Percentiles rank a stretch among this genome's conserved stretches.
Evolutionary conservation across 2,888 invertebrate species (phyloP).

Genomic region (Rhyacophila evoluta): DNA sequence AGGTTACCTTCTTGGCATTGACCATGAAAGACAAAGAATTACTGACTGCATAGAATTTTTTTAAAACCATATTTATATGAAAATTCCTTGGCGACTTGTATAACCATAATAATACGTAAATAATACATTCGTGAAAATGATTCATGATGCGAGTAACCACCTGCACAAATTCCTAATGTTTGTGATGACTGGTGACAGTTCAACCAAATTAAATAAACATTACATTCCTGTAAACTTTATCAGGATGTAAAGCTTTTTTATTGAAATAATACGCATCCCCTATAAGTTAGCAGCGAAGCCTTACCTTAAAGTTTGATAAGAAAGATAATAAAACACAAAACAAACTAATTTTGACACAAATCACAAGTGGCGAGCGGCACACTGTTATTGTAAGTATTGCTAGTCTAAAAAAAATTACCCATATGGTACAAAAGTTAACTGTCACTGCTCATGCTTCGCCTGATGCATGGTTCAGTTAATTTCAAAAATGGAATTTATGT

Average conservation of each 20-base stretch:
- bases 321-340: conserved; percentile 46
- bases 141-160: conserved; percentile 40
- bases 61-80: too few species aligned
- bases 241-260: neutral
- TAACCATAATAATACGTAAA: conserved; percentile 26
- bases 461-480: too few species aligned
- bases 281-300: neutral
- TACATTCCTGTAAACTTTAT: neutral
- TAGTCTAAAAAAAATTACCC: neutral
- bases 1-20: neutral
- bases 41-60: neutral
- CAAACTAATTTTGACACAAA: conserved; percentile 52
- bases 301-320: conserved; percentile 32
- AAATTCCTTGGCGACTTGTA: neutral
- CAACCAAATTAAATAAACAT: neutral
- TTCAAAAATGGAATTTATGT: too few species aligned
- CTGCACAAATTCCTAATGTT: conserved; percentile 41
- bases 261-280: neutral
- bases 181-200: conserved; percentile 46
- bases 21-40: conserved; percentile 2
- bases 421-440: too few species aligned
- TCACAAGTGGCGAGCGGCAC: conserved; percentile 50
- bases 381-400: conserved; percentile 28
- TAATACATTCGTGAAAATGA: conserved; percentile 30
- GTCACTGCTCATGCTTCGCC: too few species aligned